These are phyloP conservation scores for Crotalus tigris DNA, from an alignment of 2,113 vertebrate genomes.

Conservation along the genomic window DNA sequence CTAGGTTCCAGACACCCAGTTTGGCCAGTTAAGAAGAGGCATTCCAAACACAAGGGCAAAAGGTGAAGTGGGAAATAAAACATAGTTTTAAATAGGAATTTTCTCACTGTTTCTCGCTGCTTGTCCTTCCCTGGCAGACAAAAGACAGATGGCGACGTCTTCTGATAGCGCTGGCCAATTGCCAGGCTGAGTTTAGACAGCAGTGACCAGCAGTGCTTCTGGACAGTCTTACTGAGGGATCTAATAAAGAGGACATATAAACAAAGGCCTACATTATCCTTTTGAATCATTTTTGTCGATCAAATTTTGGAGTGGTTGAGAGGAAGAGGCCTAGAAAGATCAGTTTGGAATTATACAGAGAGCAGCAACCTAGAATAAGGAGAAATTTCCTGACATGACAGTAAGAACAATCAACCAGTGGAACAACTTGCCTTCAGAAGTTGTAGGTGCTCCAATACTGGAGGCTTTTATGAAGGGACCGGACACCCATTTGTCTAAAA, in stretches of 20 bases:
- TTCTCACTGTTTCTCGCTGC: neutral
- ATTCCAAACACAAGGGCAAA: neutral
- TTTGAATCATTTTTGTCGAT: neutral
- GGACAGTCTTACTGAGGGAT: neutral
- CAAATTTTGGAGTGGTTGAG: neutral
- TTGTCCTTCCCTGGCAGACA: neutral
- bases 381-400: neutral
- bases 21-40: neutral
- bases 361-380: neutral
- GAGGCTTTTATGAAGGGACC: neutral
- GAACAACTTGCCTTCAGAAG: neutral
- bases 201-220: neutral
- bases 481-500: neutral
- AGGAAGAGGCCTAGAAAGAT: neutral
- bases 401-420: neutral
- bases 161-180: neutral
- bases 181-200: neutral
- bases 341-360: neutral
- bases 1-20: neutral
- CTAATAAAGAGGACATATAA: neutral
- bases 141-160: neutral
- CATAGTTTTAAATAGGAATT: neutral
- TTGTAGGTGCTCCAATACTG: neutral
- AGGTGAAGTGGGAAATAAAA: neutral
- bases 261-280: neutral